These are phyloP conservation scores for Urosaurus nigricauda DNA, from an alignment of 2,797 vertebrate species.

Conservation along the genomic window DNA sequence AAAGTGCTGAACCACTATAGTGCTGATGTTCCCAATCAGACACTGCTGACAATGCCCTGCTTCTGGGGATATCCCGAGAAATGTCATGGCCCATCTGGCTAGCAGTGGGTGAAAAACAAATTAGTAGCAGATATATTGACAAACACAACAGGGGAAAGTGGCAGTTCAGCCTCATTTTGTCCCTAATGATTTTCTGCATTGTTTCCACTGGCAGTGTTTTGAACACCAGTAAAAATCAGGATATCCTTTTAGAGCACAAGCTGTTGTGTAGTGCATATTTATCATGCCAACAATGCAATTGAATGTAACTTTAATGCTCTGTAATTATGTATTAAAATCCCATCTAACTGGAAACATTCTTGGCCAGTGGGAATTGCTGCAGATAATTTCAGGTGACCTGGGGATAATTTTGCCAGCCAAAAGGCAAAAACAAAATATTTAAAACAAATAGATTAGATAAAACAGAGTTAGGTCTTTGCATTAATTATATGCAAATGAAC, in stretches of 20 bases:
- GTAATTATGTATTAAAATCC: slow-evolving; percentile 60
- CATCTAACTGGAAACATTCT: slow-evolving; percentile 54
- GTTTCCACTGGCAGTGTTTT: slow-evolving; percentile 46
- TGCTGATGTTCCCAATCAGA: background rate
- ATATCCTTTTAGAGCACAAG: slow-evolving; percentile 37
- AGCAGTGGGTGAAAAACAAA: slow-evolving; percentile 12
- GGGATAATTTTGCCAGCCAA: slow-evolving; percentile 52
- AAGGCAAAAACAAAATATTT: slow-evolving; percentile 46
- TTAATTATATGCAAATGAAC: slow-evolving; percentile 57
- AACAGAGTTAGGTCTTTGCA: slow-evolving; percentile 42
- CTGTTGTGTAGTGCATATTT: slow-evolving; percentile 57
- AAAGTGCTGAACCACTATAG: background rate
- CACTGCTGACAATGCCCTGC: background rate
- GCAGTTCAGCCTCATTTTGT: slow-evolving; percentile 39
- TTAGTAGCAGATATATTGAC: slow-evolving; percentile 20
- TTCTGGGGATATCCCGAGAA: slow-evolving; percentile 10
- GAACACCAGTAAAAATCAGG: slow-evolving; percentile 32
- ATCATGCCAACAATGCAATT: slow-evolving; percentile 54
- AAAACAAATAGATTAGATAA: slow-evolving; percentile 43
- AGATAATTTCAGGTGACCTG: slow-evolving; percentile 60
- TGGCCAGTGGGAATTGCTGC: slow-evolving; percentile 53
- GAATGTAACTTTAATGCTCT: slow-evolving; percentile 55
- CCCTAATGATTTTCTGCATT: slow-evolving; percentile 44
- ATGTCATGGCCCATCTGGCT: background rate
- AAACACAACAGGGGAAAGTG: slow-evolving; percentile 35